These are phyloP conservation scores for Oscheius sp. DNA, from an alignment of 1,140 invertebrate species.

Conservation along the genomic window DNA sequence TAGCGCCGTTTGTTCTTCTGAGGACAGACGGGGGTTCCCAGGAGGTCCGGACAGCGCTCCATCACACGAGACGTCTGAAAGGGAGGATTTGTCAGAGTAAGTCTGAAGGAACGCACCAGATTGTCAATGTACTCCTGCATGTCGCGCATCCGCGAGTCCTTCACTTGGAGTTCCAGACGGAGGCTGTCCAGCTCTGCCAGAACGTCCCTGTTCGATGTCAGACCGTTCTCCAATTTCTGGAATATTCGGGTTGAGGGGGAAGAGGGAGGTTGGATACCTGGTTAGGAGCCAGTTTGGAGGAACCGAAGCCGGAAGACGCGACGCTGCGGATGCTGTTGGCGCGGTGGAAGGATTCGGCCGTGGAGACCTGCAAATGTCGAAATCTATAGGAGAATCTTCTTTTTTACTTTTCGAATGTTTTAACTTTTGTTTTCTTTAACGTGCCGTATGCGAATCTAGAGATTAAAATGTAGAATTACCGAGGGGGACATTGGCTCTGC, in stretches of 20 bases:
- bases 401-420: too few relatives aligned
- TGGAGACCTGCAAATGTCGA: conserved; percentile 14
- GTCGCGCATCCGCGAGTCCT: conserved; percentile 31
- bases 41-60: conserved; percentile 25
- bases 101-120: conserved; percentile 7
- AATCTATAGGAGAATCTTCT: neutral
- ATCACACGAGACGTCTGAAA: conserved; percentile 27
- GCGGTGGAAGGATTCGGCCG: conserved; percentile 23
- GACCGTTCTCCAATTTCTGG: neutral
- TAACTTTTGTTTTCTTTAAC: too few relatives aligned
- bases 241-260: neutral
- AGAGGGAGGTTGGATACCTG: neutral
- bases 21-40: conserved; percentile 2
- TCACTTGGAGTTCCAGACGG: conserved; percentile 26
- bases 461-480: too few relatives aligned
- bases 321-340: conserved; percentile 10
- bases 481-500: neutral
- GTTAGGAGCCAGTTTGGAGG: neutral
- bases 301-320: conserved; percentile 22
- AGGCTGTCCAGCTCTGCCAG: conserved; percentile 29
- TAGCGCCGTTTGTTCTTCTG: neutral
- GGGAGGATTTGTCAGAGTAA: neutral
- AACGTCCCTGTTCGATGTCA: conserved; percentile 14
- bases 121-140: conserved; percentile 34
- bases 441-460: too few relatives aligned